A percentile compares a stretch with the other conserved stretches of the same genome.
Conservation (phyloP, 2,113 vertebrate species). For the Phaetusa simplex region DNA sequence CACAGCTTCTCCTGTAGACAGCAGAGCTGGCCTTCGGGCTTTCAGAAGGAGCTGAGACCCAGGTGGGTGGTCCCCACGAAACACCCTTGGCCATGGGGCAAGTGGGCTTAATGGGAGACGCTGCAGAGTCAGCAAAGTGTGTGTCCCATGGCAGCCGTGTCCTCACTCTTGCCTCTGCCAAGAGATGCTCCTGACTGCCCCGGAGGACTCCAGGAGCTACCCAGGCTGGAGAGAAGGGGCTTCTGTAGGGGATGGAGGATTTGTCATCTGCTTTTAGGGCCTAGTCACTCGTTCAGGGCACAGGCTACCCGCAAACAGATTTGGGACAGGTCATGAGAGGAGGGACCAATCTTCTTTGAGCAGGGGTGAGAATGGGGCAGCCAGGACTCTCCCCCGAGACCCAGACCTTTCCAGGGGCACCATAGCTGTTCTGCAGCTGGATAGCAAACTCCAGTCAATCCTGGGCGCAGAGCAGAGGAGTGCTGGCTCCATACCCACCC, state of each 20-base stretch:
- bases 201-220: background rate
- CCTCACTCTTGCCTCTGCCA: background rate
- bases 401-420: background rate
- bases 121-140: background rate
- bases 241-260: background rate
- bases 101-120: background rate
- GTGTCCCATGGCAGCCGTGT: background rate
- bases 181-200: background rate
- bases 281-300: background rate
- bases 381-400: background rate
- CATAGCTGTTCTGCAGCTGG: background rate
- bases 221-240: background rate
- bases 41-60: background rate
- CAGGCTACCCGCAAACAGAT: background rate
- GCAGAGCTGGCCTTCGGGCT: background rate
- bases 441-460: background rate
- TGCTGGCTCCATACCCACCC: background rate
- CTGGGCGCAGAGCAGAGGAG: background rate
- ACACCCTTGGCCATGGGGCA: accelerated
- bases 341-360: background rate
- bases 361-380: background rate
- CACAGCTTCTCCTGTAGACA: background rate
- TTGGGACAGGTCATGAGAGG: background rate
- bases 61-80: accelerated
- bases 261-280: background rate